Evolutionary conservation across 2,888 invertebrate species (phyloP).

Genomic region (Macrosiphum euphorbiae): DNA sequence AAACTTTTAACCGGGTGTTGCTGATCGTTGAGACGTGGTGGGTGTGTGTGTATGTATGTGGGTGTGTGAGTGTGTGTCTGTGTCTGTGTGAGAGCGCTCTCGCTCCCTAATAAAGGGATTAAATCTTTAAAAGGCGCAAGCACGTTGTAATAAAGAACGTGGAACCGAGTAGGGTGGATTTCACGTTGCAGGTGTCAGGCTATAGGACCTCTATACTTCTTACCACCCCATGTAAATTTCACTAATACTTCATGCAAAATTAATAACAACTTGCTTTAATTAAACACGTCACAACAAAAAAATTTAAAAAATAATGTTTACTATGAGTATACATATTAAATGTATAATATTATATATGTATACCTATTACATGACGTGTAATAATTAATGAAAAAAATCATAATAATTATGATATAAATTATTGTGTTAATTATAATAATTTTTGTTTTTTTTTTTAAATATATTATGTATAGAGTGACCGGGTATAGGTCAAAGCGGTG

Average conservation of each 20-base stretch:
- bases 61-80: neutral
- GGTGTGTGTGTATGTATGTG: neutral
- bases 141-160: neutral
- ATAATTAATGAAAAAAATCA: neutral
- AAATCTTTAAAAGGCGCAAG: neutral
- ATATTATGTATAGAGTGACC: neutral
- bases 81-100: neutral
- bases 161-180: neutral
- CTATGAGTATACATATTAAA: neutral
- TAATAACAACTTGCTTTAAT: conserved; percentile 5
- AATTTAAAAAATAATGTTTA: neutral
- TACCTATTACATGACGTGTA: too few relatives aligned
- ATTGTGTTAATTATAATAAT: neutral
- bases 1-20: conserved; percentile 4
- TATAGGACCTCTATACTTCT: neutral
- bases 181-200: neutral
- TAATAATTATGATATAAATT: neutral
- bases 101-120: neutral
- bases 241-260: neutral
- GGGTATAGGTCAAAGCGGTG: neutral
- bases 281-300: neutral
- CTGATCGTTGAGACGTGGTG: neutral
- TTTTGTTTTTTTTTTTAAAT: neutral
- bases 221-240: neutral
- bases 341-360: neutral